Percentiles rank a stretch among this genome's conserved stretches.
These are phyloP conservation scores for Karalla daura DNA, from an alignment of 2,797 vertebrate genomes.

Conservation along the genomic window DNA sequence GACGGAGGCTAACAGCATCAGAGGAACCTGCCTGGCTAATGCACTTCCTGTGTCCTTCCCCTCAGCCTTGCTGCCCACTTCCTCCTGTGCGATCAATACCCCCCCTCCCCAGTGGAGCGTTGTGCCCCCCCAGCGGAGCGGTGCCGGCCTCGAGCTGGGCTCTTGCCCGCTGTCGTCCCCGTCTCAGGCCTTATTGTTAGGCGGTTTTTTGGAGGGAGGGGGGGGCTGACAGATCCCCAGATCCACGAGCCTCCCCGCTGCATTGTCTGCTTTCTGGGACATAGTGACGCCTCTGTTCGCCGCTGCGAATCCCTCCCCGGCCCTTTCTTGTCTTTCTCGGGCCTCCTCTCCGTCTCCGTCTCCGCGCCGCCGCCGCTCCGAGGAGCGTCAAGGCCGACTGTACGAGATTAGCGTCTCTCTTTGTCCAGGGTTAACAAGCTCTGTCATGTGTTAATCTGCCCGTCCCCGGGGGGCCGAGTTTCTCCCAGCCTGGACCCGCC, in stretches of 20 bases:
- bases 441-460: constrained; percentile 84
- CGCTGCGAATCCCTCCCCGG: constrained; percentile 39
- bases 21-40: constrained; percentile 70
- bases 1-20: constrained; percentile 71
- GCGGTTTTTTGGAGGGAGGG: too few relatives aligned
- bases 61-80: constrained; percentile 62
- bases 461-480: constrained; percentile 61
- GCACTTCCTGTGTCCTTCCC: constrained; percentile 66
- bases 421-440: constrained; percentile 85
- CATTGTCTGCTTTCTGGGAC: constrained; percentile 74
- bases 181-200: constrained; percentile 59
- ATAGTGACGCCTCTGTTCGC: constrained; percentile 61
- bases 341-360: constrained; percentile 10
- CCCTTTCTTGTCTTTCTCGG: constrained; percentile 42
- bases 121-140: constrained; percentile 41
- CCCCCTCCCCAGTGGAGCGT: constrained; percentile 54
- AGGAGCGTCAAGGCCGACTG: constrained; percentile 69
- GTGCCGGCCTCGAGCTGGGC: constrained; percentile 38
- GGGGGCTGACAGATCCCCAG: constrained; percentile 36
- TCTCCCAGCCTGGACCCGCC: constrained; percentile 38
- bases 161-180: constrained; percentile 51
- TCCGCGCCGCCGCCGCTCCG: constrained; percentile 33
- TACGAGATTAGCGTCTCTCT: constrained; percentile 83
- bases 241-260: constrained; percentile 24
- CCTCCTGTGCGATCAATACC: constrained; percentile 74